A percentile compares a stretch with the other conserved stretches of the same genome.
phyloP scores from a whole-genome alignment of 2,888 invertebrate genomes.

The Limnephilus rhombicus region DNA sequence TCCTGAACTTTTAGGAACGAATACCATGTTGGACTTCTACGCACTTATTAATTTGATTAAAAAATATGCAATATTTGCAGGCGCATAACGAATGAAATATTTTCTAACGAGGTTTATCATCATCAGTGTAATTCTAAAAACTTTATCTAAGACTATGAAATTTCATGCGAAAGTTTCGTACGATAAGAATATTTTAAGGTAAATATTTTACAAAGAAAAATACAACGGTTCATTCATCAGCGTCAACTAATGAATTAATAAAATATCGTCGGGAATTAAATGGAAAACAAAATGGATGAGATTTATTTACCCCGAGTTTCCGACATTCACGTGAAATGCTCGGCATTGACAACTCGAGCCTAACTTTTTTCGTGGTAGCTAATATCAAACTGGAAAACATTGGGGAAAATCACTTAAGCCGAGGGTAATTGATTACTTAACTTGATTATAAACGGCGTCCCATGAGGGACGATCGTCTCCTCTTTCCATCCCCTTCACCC shows the following conservation, averaged over 20 bases:
- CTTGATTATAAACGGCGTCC: conserved; percentile 60
- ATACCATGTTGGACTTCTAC: conserved; percentile 29
- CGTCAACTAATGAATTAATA: conserved; percentile 41
- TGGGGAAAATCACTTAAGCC: conserved; percentile 53
- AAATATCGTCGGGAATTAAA: conserved; percentile 35
- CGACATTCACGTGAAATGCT: conserved; percentile 39
- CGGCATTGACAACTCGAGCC: conserved; percentile 42
- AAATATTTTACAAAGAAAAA: conserved; percentile 18
- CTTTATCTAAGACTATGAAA: neutral
- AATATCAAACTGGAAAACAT: conserved; percentile 52
- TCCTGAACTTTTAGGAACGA: conserved; percentile 38
- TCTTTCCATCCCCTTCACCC: neutral
- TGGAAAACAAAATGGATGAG: conserved; percentile 41
- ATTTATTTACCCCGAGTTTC: conserved; percentile 35
- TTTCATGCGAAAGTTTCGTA: no score
- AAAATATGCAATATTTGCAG: neutral
- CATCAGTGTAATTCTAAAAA: neutral
- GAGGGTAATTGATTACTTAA: conserved; percentile 62
- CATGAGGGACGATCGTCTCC: conserved; percentile 22
- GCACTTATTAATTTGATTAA: neutral
- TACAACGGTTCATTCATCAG: conserved; percentile 36
- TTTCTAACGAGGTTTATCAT: neutral
- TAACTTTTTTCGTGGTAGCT: conserved; percentile 37
- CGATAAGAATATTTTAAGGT: neutral
- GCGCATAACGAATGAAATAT: conserved; percentile 13